These are phyloP conservation scores for Danaus melanippus DNA, from an alignment of 1,140 invertebrate species.

Conservation along the genomic window DNA sequence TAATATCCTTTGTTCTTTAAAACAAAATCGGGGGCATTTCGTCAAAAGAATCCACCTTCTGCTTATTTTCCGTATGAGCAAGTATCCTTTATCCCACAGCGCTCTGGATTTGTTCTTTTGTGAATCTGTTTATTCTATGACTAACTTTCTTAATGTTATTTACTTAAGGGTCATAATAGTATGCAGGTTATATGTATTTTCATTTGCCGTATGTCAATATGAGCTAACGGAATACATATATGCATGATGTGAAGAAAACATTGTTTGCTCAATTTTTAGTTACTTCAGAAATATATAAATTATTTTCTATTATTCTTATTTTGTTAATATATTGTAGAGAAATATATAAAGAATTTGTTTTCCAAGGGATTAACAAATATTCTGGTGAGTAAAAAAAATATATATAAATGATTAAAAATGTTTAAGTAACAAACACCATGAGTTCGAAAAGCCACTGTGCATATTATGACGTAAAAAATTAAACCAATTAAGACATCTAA, in stretches of 20 bases:
- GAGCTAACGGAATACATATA: conserved; percentile 2
- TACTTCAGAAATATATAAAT: too few relatives aligned
- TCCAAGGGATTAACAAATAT: too few relatives aligned
- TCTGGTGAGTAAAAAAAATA: too few relatives aligned
- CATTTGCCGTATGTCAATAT: not conserved
- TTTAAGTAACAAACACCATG: too few relatives aligned
- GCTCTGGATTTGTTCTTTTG: conserved; percentile 26
- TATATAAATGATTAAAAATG: too few relatives aligned
- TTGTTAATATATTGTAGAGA: too few relatives aligned
- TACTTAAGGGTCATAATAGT: conserved; percentile 8
- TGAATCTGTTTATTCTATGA: conserved; percentile 7
- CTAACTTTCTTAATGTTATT: conserved; percentile 9
- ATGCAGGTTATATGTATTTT: not conserved
- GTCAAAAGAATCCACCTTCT: conserved; percentile 24
- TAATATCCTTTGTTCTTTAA: conserved; percentile 15
- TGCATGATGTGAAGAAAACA: conserved; percentile 2
- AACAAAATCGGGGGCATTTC: conserved; percentile 17
- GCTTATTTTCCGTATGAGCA: conserved; percentile 30
- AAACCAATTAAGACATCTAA: too few relatives aligned
- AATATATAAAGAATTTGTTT: too few relatives aligned
- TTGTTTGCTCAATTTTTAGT: not conserved
- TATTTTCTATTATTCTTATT: too few relatives aligned
- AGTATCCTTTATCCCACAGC: conserved; percentile 20
- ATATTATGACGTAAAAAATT: too few relatives aligned
- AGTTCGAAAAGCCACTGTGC: too few relatives aligned